These are phyloP conservation scores for Peromyscus nudipes DNA, from an alignment of 2,797 vertebrate genomes.

Conservation along the genomic window DNA sequence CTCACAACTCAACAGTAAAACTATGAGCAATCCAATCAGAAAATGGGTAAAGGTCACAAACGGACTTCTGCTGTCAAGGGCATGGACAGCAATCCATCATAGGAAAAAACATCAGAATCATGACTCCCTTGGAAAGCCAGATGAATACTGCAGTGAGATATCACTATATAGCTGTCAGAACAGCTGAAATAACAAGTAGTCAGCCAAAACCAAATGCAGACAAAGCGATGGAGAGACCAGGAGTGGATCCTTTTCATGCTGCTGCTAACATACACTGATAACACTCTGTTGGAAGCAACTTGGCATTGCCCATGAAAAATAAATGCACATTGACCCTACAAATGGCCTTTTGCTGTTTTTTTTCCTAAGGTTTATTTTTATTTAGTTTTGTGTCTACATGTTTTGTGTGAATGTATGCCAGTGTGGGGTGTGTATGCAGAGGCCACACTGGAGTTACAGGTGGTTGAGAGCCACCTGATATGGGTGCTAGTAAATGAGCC, in stretches of 20 bases:
- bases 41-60: neutral
- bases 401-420: neutral
- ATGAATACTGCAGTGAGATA: neutral
- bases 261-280: neutral
- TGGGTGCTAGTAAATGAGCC: neutral
- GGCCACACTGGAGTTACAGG: too few relatives aligned
- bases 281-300: neutral
- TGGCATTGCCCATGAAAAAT: neutral
- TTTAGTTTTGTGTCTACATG: neutral
- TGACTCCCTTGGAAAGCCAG: neutral
- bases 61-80: neutral
- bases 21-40: neutral
- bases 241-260: neutral
- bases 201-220: neutral
- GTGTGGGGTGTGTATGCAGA: neutral
- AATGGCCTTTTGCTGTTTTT: neutral
- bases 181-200: neutral
- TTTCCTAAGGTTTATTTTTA: neutral
- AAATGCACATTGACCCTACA: neutral
- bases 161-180: neutral
- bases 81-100: neutral
- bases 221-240: neutral
- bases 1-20: neutral
- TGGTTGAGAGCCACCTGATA: neutral
- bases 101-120: neutral